Conservation (phyloP, 1,140 invertebrate genomes). For the Wiebesia pumilae region DNA sequence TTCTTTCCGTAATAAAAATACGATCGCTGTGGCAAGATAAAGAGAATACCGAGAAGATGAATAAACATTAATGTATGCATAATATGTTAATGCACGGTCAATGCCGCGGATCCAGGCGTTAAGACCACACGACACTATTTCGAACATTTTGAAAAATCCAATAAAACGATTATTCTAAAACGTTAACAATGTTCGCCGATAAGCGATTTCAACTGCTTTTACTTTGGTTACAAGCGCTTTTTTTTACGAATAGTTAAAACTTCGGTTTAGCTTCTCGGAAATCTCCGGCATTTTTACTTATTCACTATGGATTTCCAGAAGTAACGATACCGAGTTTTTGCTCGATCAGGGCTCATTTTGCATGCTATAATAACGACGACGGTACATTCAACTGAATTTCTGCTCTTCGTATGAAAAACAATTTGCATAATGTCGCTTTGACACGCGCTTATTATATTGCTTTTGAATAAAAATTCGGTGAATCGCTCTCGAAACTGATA, state of each 20-base stretch:
- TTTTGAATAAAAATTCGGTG: background rate
- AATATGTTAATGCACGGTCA: conserved; percentile 22
- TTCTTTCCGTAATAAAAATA: background rate
- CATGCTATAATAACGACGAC: background rate
- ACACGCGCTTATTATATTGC: background rate
- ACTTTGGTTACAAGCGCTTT: background rate
- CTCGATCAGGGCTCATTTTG: background rate
- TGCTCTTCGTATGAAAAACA: background rate
- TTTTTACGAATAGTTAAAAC: conserved; percentile 1
- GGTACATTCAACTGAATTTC: background rate
- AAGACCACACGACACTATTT: background rate
- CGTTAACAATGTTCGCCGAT: background rate
- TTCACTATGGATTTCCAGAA: background rate
- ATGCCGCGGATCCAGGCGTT: background rate
- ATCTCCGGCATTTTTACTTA: background rate
- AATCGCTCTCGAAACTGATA: no score
- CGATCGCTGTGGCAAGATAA: background rate
- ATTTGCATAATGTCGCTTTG: background rate
- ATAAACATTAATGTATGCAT: conserved; percentile 16
- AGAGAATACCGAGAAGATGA: conserved; percentile 8
- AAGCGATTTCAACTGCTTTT: background rate
- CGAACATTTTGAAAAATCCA: background rate
- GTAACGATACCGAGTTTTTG: background rate
- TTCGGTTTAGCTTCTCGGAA: background rate
- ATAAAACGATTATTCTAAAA: background rate